Evolutionary conservation across 2,113 vertebrate species (phyloP).

Genomic region (Embiotoca jacksoni): DNA sequence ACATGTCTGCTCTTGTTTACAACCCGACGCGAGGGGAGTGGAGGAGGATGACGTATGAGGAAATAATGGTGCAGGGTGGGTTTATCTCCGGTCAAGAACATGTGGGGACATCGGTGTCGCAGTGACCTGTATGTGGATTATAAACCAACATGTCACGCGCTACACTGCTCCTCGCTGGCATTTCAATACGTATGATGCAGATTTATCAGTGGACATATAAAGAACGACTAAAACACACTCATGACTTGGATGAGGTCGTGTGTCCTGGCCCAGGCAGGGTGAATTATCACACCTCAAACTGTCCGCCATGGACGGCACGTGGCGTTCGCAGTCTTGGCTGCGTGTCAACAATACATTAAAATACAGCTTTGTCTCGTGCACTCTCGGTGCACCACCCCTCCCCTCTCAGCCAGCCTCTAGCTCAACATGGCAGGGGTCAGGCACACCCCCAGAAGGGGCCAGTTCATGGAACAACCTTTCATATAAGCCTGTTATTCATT

Average conservation of each 20-base stretch:
- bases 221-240: neutral
- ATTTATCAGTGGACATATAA: neutral
- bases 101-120: slow-evolving; percentile 71
- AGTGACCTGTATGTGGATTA: slow-evolving; percentile 63
- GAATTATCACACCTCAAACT: slow-evolving; percentile 2
- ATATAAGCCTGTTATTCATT: slow-evolving; percentile 52
- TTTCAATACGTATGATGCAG: neutral
- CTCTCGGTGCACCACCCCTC: slow-evolving; percentile 12
- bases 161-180: too few relatives aligned
- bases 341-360: slow-evolving; percentile 45
- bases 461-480: slow-evolving; percentile 50
- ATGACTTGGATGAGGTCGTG: neutral
- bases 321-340: slow-evolving; percentile 34
- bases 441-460: slow-evolving; percentile 47
- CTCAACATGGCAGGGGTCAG: slow-evolving; percentile 24
- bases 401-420: neutral
- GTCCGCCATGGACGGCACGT: slow-evolving; percentile 18
- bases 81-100: slow-evolving; percentile 64
- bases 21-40: slow-evolving; percentile 49
- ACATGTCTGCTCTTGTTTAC: slow-evolving; percentile 79
- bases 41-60: slow-evolving; percentile 71
- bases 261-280: neutral
- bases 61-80: slow-evolving; percentile 53
- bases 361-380: neutral
- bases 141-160: neutral